Base-by-base conservation (phyloP, 2,113 vertebrate species). In the Chrysemys picta region DNA sequence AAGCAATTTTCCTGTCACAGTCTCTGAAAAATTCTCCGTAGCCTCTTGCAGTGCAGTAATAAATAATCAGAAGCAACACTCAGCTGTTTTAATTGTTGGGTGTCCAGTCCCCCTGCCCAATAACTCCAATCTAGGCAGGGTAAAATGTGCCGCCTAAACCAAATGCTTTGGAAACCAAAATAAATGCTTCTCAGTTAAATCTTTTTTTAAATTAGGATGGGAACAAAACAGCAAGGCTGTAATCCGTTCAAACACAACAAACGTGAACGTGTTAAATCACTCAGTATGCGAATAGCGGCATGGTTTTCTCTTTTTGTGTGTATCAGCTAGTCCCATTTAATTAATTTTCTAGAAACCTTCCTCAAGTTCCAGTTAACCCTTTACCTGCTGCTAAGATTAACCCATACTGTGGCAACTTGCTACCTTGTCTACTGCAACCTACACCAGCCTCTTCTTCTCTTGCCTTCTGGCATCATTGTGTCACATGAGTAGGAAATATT, bases 371-470 rank as follows among this genome's bases (percentile, higher is more conserved):
- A 89, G 2, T 65, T 65, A 65, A 65, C 8, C 16, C 31, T 35
- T 16, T 19, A 31, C 29, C 29, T 62, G 12, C 4, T 65, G 62
- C 31, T 16, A 65, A 65, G 7, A 31, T 62, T 62, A 62, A 62
- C 59, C 29, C 29, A 31, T 16, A 13, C 13, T 31, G 29, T 62
- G 59, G 27, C 59, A 62, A 62, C 59, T 31, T 62, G 59, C 89
- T 89, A 79, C 38, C 4, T 78, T 92, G n/a, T 80, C 91, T 93
- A 47, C 5, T 91, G 14, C n/a, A 84, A 80, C 89, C 88, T 93
- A 52, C 38, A 75, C 21, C 25, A 80, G 12, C 52, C 89, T 13
- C 62, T 13, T 80, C 22, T 93, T 95, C n/a, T 53, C 78, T 19
- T 90, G 12, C 56, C 42, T 91, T 31, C n/a, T 25, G 45, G 29